Percentiles rank a stretch among this genome's conserved stretches.
These are phyloP conservation scores for Haemorhous mexicanus DNA, from an alignment of 2,113 vertebrate genomes.

Conservation along the genomic window DNA sequence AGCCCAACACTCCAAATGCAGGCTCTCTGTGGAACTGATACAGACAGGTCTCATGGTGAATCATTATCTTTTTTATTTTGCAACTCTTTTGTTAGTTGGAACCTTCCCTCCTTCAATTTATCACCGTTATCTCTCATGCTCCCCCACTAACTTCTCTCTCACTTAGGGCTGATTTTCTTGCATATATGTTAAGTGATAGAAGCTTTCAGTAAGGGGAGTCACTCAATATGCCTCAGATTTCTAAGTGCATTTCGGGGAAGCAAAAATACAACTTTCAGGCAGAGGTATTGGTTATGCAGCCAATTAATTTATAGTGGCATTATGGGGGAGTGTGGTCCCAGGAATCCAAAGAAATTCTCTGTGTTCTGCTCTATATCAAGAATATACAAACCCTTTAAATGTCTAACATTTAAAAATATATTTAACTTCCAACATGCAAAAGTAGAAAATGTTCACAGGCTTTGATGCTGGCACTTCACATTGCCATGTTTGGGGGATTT, in stretches of 20 bases:
- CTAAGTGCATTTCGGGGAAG: neutral
- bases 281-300: neutral
- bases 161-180: neutral
- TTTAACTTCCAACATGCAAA: neutral
- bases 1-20: neutral
- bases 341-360: neutral
- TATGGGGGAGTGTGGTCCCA: neutral
- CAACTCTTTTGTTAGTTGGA: neutral
- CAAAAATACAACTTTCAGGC: constrained; percentile 8
- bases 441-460: neutral
- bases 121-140: neutral
- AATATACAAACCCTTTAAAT: constrained; percentile 8
- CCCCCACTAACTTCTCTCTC: neutral
- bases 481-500: rapidly evolving
- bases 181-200: neutral
- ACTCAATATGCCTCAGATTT: neutral
- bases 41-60: neutral
- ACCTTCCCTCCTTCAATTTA: neutral
- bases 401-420: neutral
- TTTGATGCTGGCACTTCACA: neutral
- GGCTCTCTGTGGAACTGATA: neutral
- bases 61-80: neutral
- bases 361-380: neutral
- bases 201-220: neutral
- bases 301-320: neutral